These are phyloP conservation scores for Lepisosteus oculatus DNA, from an alignment of 2,113 vertebrate species.

Conservation along the genomic window DNA sequence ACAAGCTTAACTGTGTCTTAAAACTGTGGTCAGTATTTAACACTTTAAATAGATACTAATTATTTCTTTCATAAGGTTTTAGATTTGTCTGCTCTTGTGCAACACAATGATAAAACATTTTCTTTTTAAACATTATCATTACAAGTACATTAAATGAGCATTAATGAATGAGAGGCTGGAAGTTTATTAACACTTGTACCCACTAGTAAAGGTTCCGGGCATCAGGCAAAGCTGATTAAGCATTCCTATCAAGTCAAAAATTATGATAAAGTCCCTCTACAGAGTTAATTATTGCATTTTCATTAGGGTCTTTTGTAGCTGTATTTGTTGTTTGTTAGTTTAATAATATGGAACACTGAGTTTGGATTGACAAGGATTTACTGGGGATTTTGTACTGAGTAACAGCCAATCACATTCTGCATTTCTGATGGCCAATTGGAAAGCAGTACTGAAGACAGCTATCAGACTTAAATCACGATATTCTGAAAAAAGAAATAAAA, in stretches of 20 bases:
- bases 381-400: constrained; percentile 37
- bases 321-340: constrained; percentile 60
- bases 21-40: constrained; percentile 56
- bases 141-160: constrained; percentile 62
- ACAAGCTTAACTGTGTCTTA: constrained; percentile 67
- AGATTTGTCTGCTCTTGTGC: constrained; percentile 70
- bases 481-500: constrained; percentile 33
- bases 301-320: constrained; percentile 46
- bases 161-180: constrained; percentile 64
- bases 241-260: constrained; percentile 62
- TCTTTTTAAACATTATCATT: constrained; percentile 69
- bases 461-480: constrained; percentile 38
- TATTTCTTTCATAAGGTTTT: constrained; percentile 72
- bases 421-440: constrained; percentile 55
- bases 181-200: constrained; percentile 59
- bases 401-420: constrained; percentile 52
- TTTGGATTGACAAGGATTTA: constrained; percentile 73
- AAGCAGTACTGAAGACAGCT: constrained; percentile 47
- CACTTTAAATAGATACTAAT: constrained; percentile 75
- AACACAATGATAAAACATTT: constrained; percentile 64
- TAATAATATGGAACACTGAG: constrained; percentile 56
- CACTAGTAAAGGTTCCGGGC: constrained; percentile 58
- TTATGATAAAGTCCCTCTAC: constrained; percentile 66
- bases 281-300: constrained; percentile 74
- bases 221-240: constrained; percentile 65